Conservation (phyloP, 64 coral and sea anemone species). For the Actinia tenebrosa region DNA sequence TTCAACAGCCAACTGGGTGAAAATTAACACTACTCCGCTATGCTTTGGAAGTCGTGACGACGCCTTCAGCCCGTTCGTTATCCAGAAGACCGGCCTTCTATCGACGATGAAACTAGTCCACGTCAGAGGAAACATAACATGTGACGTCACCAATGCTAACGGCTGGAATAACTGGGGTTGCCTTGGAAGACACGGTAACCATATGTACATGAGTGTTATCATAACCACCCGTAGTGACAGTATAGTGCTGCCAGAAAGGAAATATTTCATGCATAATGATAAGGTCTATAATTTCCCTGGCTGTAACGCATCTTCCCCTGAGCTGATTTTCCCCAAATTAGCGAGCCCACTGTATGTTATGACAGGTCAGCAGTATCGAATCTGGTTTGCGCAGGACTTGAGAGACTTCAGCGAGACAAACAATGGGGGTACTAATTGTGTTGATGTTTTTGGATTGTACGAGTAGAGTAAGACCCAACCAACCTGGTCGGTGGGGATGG, state of each 20-base stretch:
- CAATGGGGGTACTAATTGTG: background rate
- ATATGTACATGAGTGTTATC: background rate
- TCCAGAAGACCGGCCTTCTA: background rate
- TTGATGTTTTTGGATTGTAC: conserved; percentile 27
- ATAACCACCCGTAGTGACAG: background rate
- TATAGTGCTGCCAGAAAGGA: background rate
- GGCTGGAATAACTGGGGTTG: conserved; percentile 26
- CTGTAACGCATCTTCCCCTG: background rate
- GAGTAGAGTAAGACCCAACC: background rate
- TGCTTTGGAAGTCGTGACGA: conserved; percentile 11
- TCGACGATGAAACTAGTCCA: conserved; percentile 14
- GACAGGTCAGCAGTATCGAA: background rate
- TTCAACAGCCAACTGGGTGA: conserved; percentile 19
- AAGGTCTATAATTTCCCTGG: conserved; percentile 18
- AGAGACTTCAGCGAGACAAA: background rate
- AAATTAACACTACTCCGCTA: background rate
- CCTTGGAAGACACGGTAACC: background rate
- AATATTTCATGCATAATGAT: background rate
- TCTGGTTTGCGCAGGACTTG: conserved; percentile 36
- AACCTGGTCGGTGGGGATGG: background rate
- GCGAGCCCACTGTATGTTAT: background rate
- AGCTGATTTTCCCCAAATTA: conserved; percentile 6
- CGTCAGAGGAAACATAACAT: conserved; percentile 1
- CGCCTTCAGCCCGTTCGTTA: background rate
- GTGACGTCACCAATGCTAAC: background rate